Evolutionary conservation across 92 coral and sea anemone genomes (phyloP).

Genomic region (Porites divaricata): DNA sequence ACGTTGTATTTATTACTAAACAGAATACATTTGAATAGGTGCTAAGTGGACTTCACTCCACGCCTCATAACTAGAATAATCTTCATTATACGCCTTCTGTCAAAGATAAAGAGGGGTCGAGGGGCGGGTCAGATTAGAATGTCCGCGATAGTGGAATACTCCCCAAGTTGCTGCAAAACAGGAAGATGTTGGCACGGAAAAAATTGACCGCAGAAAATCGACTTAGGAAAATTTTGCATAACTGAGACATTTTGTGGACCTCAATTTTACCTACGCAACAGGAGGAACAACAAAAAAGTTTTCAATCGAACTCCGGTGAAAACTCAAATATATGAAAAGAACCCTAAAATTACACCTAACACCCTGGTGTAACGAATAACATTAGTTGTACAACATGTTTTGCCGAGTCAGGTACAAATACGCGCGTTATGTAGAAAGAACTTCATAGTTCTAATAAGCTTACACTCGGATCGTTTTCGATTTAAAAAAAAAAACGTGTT

Average conservation of each 20-base stretch:
- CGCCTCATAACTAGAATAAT: background rate
- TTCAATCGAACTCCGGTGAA: no score
- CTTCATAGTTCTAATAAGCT: no score
- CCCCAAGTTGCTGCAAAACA: background rate
- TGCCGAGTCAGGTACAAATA: no score
- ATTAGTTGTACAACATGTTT: no score
- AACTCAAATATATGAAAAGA: no score
- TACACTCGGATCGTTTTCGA: no score
- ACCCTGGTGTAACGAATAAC: no score
- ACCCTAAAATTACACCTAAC: no score
- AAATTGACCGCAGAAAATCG: background rate
- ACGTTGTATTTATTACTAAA: background rate
- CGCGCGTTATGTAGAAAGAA: no score
- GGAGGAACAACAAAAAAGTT: no score
- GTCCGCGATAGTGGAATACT: background rate
- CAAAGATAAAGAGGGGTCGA: background rate
- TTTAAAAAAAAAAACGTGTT: no score
- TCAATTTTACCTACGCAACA: background rate
- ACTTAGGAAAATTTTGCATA: no score
- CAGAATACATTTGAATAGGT: slow-evolving; percentile 18
- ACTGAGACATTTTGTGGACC: background rate
- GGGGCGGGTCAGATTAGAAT: background rate
- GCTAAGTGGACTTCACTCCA: slow-evolving; percentile 17
- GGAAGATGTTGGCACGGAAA: background rate
- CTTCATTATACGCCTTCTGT: background rate